Base-by-base conservation (phyloP, 2,113 vertebrate species). In the Tenebrosternarchus preto region DNA sequence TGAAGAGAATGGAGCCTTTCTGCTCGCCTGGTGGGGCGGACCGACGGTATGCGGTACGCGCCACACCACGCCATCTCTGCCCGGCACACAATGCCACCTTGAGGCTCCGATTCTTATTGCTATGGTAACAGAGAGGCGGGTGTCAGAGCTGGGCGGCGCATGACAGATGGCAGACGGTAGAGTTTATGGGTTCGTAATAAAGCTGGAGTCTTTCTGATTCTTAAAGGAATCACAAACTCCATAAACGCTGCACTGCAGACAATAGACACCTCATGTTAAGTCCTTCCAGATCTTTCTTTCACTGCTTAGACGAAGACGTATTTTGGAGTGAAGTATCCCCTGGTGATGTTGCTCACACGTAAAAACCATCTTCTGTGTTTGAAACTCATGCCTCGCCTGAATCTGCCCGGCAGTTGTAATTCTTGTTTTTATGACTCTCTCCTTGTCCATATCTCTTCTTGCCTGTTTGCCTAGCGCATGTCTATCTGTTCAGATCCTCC, bases 1-100 rank as follows among this genome's bases (percentile, higher is more conserved):
- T 75, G 22, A 61, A 39, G 56, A 76, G 80, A 75, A 69, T 70
- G 55, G 36, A 36, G 80, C 16, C 80, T 63, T 75, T 75, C 64
- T 76, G 16, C 68, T 31, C 4, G 12, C 0, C 9, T 2, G 43
- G 43, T 55, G 60, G 61, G 46, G 59, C 22, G 55, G 68, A 68
- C 70, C 46, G 64, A 46, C 7, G 43, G 66, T 20, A 50, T 50
- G 43, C 15, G 43, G 43, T 36, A 67, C 19, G 63, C 29, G 0
- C 17, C 20, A 20, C 22, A 5, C 31, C 31, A 74, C 24, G 56
- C 3, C 33, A 22, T 76, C 59, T 27, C 25, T n/a, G 29, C 24
- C 59, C 39, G 16, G 59, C 60, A 64, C 24, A 64, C 36, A 76
- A 76, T 50, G 25, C 4, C 5, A 16, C 36, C 73, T 76, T 64